phyloP scores from a whole-genome alignment of 2,888 invertebrate species.

The Meteorus colon region DNA sequence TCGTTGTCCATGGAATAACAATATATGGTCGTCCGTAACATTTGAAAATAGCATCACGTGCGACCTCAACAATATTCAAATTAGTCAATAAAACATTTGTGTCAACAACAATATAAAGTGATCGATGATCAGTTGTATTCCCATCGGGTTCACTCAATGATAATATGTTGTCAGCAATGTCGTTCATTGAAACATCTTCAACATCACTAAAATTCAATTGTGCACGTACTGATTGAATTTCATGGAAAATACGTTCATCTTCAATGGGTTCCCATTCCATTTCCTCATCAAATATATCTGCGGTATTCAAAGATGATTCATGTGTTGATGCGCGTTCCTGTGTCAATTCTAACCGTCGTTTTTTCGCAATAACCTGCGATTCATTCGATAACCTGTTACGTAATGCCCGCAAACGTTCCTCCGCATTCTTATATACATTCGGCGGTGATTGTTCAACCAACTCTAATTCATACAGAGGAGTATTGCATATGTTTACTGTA shows the following conservation, averaged over 20 bases:
- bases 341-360: not conserved
- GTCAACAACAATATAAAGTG: slow-evolving; percentile 69
- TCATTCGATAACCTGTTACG: slow-evolving; percentile 14
- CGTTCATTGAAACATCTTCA: slow-evolving; percentile 19
- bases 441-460: slow-evolving; percentile 20
- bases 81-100: slow-evolving; percentile 72
- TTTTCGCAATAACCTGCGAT: not conserved
- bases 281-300: slow-evolving; percentile 60
- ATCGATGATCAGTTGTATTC: slow-evolving; percentile 12
- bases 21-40: slow-evolving; percentile 63
- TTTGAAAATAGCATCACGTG: slow-evolving; percentile 59
- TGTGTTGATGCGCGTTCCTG: not conserved
- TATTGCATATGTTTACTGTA: not conserved
- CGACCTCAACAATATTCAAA: slow-evolving; percentile 62
- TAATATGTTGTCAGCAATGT: slow-evolving; percentile 40
- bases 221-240: slow-evolving; percentile 64
- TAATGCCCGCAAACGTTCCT: slow-evolving; percentile 44
- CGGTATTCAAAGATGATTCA: not conserved
- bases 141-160: not conserved
- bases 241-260: slow-evolving; percentile 66
- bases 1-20: slow-evolving; percentile 69
- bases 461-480: slow-evolving; percentile 27
- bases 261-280: slow-evolving; percentile 72
- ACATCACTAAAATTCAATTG: slow-evolving; percentile 53
- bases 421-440: slow-evolving; percentile 45